phyloP scores from a whole-genome alignment of 2,797 vertebrate genomes.

The Diceros bicornis region DNA sequence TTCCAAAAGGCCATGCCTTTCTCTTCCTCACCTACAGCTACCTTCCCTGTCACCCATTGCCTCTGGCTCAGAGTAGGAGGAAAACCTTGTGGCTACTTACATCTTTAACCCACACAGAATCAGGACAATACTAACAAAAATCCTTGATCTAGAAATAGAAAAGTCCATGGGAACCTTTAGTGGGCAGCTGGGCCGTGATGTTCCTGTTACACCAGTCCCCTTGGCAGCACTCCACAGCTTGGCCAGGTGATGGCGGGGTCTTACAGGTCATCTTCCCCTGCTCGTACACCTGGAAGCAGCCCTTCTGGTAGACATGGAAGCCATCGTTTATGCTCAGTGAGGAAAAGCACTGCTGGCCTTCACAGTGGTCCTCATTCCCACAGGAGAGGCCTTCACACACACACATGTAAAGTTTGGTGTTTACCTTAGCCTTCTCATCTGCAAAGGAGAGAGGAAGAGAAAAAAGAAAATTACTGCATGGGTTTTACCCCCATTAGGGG shows the following conservation, averaged over 20 bases:
- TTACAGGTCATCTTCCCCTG: constrained; percentile 97
- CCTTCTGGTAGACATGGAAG: constrained; percentile 94
- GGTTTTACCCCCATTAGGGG: neutral
- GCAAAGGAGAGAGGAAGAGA: constrained; percentile 60
- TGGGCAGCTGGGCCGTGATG: constrained; percentile 94
- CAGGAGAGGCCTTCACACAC: constrained; percentile 97
- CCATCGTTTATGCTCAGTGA: constrained; percentile 94
- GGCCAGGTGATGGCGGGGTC: constrained; percentile 96
- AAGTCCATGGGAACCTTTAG: constrained; percentile 90
- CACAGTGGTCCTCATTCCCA: constrained; percentile 93
- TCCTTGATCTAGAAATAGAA: constrained; percentile 40
- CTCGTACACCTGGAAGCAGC: constrained; percentile 97
- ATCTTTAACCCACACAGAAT: constrained; percentile 57
- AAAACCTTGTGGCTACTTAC: neutral
- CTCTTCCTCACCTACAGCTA: neutral
- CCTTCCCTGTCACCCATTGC: neutral
- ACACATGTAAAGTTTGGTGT: constrained; percentile 92
- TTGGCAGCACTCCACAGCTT: constrained; percentile 97
- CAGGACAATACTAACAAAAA: neutral
- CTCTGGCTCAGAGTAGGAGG: neutral
- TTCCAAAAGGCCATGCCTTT: neutral
- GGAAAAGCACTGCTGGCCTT: constrained; percentile 96
- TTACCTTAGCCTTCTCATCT: constrained; percentile 92
- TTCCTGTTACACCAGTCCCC: constrained; percentile 98
- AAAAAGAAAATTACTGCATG: neutral